phyloP scores from a whole-genome alignment of 2,113 vertebrate species.

The Chiloscyllium plagiosum region DNA sequence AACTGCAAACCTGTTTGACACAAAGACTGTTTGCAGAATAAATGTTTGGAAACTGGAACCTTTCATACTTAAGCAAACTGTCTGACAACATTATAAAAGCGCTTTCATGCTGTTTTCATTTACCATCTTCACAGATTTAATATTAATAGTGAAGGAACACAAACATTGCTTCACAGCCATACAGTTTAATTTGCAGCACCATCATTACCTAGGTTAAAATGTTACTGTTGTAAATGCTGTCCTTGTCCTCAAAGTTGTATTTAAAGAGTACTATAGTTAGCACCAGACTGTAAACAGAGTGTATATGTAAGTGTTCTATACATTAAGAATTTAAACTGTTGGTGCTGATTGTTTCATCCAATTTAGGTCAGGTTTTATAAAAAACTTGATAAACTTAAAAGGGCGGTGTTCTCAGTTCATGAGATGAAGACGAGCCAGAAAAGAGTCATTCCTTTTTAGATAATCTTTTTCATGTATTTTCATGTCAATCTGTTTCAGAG shows the following conservation, averaged over 20 bases:
- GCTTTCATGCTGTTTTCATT: not conserved
- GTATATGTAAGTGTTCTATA: not conserved
- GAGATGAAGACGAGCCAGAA: not conserved
- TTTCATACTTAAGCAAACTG: constrained; percentile 34
- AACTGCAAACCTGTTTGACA: constrained; percentile 14
- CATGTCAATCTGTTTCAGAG: not conserved
- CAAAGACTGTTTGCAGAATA: constrained; percentile 35
- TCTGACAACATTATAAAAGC: constrained; percentile 7
- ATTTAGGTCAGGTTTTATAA: not conserved
- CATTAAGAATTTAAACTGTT: constrained; percentile 9
- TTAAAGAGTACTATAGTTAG: constrained; percentile 20
- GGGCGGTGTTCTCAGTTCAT: not conserved
- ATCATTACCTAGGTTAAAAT: constrained; percentile 31
- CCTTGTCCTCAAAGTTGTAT: constrained; percentile 27
- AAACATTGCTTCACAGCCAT: constrained; percentile 15
- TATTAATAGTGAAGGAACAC: constrained; percentile 17
- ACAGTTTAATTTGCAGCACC: not conserved
- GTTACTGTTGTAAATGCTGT: constrained; percentile 18
- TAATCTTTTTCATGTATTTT: not conserved
- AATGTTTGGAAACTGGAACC: constrained; percentile 19
- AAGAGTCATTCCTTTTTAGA: too few species aligned
- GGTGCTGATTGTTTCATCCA: not conserved
- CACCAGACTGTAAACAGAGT: constrained; percentile 23
- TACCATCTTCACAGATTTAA: not conserved
- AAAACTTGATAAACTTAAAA: not conserved